phyloP scores from a whole-genome alignment of 2,888 invertebrate species.

The Drosophila yooni region DNA sequence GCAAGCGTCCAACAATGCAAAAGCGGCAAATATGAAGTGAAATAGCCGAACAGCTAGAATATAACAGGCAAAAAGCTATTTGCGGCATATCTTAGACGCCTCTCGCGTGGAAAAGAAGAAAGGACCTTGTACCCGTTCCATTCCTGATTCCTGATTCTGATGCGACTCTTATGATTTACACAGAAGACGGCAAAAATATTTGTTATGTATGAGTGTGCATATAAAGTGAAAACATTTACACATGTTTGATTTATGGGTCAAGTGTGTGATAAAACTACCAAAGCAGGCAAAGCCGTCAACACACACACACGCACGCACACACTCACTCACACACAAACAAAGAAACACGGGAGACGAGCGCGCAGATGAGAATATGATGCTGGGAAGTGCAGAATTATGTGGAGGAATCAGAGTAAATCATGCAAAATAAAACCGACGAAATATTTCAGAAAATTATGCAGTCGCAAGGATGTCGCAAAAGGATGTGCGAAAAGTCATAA shows the following conservation, averaged over 20 bases:
- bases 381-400: background rate
- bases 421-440: conserved; percentile 70
- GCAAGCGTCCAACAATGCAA: conserved; percentile 32
- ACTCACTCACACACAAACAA: conserved; percentile 5
- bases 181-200: conserved; percentile 68
- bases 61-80: conserved; percentile 64
- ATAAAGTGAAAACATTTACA: conserved; percentile 80
- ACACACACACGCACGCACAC: background rate
- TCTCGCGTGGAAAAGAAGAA: conserved; percentile 60
- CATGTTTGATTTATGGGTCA: conserved; percentile 80
- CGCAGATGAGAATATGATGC: conserved; percentile 27
- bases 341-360: conserved; percentile 33
- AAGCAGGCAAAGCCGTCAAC: conserved; percentile 50
- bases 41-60: conserved; percentile 35
- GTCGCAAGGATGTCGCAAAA: conserved; percentile 51
- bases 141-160: conserved; percentile 36
- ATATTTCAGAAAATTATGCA: conserved; percentile 71
- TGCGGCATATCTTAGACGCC: conserved; percentile 76
- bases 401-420: conserved; percentile 72
- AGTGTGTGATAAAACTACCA: conserved; percentile 80
- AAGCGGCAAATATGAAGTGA: conserved; percentile 12
- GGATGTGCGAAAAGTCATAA: conserved; percentile 69
- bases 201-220: conserved; percentile 76
- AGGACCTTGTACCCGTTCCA: conserved; percentile 23
- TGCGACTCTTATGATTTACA: conserved; percentile 47